Base-by-base conservation (phyloP, 35 echinoderm and acorn worm genomes). In the Patiria miniata region DNA sequence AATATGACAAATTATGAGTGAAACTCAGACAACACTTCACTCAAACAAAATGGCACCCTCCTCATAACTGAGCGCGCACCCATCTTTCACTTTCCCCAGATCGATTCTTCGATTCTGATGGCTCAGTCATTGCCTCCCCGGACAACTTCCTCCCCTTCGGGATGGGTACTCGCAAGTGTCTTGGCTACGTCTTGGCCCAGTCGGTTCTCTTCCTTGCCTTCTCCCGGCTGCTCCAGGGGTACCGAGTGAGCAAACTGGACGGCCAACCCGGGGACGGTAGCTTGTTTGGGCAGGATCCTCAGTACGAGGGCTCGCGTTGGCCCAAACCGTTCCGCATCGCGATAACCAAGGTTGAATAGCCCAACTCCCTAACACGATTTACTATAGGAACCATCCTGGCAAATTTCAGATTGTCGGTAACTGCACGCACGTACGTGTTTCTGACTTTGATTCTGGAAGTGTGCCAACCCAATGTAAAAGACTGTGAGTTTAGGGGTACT, bases 141-240 rank as follows among this genome's bases (percentile, higher is more conserved):
- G 65, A 73, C 26, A 73, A 73, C 10, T 4, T 73, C 15, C 21
- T 73, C 65, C 65, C 65, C 2, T 73, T 73, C 8, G 65, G 65
- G 26, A 73, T 73, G 65, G 65, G 65, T 7, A 34, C 29, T 10
- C 65, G 65, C 23, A 73, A 34, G 29, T 73, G 65, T 23, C 65
- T 73, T 7, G 65, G 65, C 26, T 26, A 73, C 23, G 26, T 73
- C 65, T 34, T 32, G 3, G 65, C 65, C 30, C 26, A 73, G 65
- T 36, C 65, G 19, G 14, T 73, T 23, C 65, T 73, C 65, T 73
- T 73, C 26, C 65, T 73, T 34, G 34, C 65, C 65, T 73, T 73
- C n/a, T 28, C 26, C 34, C 65, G 26, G 1, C 65, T 73, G 14
- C 65, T 73, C 1, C 65, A 73, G 65, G 65, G 29, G 26, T 73